Evolutionary conservation across 2,113 vertebrate genomes (phyloP), one percentile per base, ranked within the genome.

Genomic region (Brienomyrus longianalis): DNA sequence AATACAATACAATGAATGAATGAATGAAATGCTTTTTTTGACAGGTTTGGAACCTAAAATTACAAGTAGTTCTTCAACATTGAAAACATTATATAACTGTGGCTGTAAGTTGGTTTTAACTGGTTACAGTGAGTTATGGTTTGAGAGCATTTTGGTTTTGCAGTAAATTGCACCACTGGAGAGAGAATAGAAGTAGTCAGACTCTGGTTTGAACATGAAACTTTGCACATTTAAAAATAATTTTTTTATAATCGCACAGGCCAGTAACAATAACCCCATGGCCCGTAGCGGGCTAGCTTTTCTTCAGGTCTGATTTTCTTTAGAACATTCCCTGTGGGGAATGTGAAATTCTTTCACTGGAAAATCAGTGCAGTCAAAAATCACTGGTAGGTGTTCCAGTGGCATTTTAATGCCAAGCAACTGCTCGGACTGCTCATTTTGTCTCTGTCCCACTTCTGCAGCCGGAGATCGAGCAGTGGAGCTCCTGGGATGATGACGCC

Each of bases 401-500:
- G 51, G 51, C 13, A 52, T 15, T 15, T 52, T 52, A 52, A 52
- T 15, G 51, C 51, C 59, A 35, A 5, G 66, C 66, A 74, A 15
- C 66, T 77, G 70, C 31, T 35, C 5, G 70, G 13, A 13, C 70
- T 39, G 31, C 31, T 7, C 74, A 43, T 80, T 80, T 80, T 66
- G 17, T 27, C 39, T 88, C 35, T 21, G 19, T 47, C 3, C 8
- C 19, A 23, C 89, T 77, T 90, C 3, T 92, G 91, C 92, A 97
- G 97, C 95, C 97, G 91, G 97, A 99, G 93, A 95, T 99, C 92
- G 98, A 99, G 94, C 98, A 99, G 77, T 99, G 98, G 98, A 98
- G 97, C 92, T 99, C 98, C 1, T 99, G 98, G 98, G 98, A 99
- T 95, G 98, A 99, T 94, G 98, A 99, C 0, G 97, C 95, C 48